Conservation (phyloP, 2,888 invertebrate genomes). For the Hirtodrosophila confusa region DNA sequence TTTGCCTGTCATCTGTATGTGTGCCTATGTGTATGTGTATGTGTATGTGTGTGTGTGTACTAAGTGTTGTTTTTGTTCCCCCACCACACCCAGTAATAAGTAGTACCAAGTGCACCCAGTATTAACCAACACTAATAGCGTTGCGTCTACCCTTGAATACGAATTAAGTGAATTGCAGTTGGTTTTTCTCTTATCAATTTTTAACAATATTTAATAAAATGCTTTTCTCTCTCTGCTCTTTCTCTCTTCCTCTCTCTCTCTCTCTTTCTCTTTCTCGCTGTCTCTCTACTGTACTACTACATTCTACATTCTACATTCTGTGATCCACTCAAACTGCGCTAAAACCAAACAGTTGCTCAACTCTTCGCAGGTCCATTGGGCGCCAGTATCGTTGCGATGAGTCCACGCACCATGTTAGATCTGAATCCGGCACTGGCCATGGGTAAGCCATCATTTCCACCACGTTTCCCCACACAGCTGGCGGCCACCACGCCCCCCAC, state of each 20-base stretch:
- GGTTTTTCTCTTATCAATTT: constrained; percentile 14
- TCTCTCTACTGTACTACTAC: constrained; percentile 31
- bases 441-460: constrained; percentile 84
- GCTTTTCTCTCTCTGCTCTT: constrained; percentile 35
- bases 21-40: constrained; percentile 11
- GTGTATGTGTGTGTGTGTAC: constrained; percentile 21
- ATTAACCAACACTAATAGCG: constrained; percentile 47
- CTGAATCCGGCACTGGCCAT: constrained; percentile 84
- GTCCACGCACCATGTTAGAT: constrained; percentile 84
- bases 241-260: constrained; percentile 39
- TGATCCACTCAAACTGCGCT: constrained; percentile 40
- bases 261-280: constrained; percentile 29
- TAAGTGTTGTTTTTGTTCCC: constrained; percentile 10
- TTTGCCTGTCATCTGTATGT: constrained; percentile 3
- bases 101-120: constrained; percentile 61
- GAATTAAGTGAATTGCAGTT: constrained; percentile 37
- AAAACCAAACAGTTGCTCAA: constrained; percentile 76
- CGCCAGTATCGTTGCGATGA: constrained; percentile 84
- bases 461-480: constrained; percentile 64
- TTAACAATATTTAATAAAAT: constrained; percentile 42
- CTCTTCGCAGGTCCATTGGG: constrained; percentile 84
- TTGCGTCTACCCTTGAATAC: constrained; percentile 54
- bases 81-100: constrained; percentile 36
- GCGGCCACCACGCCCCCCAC: constrained; percentile 63
- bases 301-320: constrained; percentile 27